Percentiles rank a stretch among this genome's conserved stretches.
phyloP scores from a whole-genome alignment of 30 jellyfish, hydroid and myxozoan species.

The Cassiopea andromeda region DNA sequence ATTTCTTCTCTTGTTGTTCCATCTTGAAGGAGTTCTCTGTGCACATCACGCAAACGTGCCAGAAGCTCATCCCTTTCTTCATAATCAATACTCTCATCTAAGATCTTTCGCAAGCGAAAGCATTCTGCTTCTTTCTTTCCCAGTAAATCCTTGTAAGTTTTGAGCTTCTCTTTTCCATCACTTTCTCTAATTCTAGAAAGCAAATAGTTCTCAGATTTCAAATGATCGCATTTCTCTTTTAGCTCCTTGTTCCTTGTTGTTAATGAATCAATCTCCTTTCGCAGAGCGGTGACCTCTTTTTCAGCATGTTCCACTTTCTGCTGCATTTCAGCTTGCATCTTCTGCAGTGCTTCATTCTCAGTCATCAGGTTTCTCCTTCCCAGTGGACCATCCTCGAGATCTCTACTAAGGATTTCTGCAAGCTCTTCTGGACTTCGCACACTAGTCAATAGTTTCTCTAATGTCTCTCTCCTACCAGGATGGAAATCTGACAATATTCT shows the following conservation, averaged over 20 bases:
- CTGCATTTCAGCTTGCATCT: constrained; percentile 45
- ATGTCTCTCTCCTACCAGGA: constrained; percentile 21
- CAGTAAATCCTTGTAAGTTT: constrained; percentile 20
- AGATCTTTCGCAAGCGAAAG: constrained; percentile 21
- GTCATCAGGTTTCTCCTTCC: background rate
- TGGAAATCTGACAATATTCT: background rate
- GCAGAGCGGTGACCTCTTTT: constrained; percentile 12
- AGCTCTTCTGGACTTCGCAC: constrained; percentile 37
- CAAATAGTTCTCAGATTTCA: constrained; percentile 55
- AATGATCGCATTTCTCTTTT: constrained; percentile 35
- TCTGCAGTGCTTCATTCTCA: constrained; percentile 4
- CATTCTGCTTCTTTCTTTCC: constrained; percentile 55
- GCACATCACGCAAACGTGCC: constrained; percentile 49
- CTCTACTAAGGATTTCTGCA: constrained; percentile 33
- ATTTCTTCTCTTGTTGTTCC: constrained; percentile 6
- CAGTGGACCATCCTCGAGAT: constrained; percentile 26
- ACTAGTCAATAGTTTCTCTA: constrained; percentile 39
- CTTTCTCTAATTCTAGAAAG: constrained; percentile 22
- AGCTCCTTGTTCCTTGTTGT: constrained; percentile 53
- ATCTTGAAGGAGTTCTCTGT: constrained; percentile 57
- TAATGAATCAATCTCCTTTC: constrained; percentile 33
- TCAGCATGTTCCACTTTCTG: constrained; percentile 38
- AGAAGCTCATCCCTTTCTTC: constrained; percentile 58
- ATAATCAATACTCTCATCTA: constrained; percentile 39
- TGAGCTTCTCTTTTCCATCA: constrained; percentile 9